Evolutionary conservation across 2,113 vertebrate genomes (phyloP).

Genomic region (Conger conger): DNA sequence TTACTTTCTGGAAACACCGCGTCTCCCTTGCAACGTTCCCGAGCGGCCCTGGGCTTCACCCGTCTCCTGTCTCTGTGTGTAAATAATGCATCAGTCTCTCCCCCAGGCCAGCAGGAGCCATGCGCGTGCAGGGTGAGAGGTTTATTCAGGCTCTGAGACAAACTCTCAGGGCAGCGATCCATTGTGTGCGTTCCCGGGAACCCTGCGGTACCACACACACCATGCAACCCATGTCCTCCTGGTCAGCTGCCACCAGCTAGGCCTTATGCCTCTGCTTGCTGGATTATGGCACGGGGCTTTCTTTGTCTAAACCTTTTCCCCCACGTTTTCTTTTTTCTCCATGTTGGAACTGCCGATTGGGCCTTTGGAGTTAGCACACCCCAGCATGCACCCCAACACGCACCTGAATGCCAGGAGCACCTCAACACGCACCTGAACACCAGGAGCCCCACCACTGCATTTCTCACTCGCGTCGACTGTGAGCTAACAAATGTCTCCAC

Average conservation of each 20-base stretch:
- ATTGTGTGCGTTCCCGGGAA: constrained; percentile 26
- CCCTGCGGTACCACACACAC: neutral
- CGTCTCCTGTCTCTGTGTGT: constrained; percentile 35
- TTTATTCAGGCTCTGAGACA: constrained; percentile 41
- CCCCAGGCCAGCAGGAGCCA: constrained; percentile 12
- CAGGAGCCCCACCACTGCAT: neutral
- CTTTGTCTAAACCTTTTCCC: neutral
- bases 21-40: neutral
- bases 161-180: constrained; percentile 37
- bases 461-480: no score
- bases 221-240: neutral
- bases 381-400: neutral
- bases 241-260: neutral
- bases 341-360: neutral
- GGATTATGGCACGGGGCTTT: neutral
- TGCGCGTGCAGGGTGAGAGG: constrained; percentile 25
- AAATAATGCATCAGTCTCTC: constrained; percentile 47
- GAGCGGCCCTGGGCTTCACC: constrained; percentile 25
- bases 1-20: neutral
- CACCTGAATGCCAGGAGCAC: neutral
- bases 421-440: neutral
- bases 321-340: no score
- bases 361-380: neutral
- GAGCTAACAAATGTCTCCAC: no score
- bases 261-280: neutral